A percentile compares a stretch with the other conserved stretches of the same genome.
phyloP scores from a whole-genome alignment of 1,140 invertebrate species.

The Plutomurus gul region DNA sequence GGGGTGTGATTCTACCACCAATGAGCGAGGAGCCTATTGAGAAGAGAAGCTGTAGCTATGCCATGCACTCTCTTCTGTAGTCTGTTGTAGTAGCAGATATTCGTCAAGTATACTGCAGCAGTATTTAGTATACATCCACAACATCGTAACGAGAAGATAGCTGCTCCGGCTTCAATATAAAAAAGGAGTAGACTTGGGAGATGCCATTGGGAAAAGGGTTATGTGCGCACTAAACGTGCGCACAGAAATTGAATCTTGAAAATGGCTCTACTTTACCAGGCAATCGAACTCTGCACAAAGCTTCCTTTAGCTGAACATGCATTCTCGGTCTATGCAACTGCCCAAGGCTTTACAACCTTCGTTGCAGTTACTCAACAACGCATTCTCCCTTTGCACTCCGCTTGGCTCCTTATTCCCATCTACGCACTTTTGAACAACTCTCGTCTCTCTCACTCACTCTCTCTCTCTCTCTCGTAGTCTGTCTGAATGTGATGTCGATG shows the following conservation, averaged over 20 bases:
- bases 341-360: conserved; percentile 20
- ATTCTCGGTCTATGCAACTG: conserved; percentile 14
- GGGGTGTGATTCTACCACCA: too few relatives aligned
- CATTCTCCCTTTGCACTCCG: conserved; percentile 1
- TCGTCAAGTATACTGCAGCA: too few relatives aligned
- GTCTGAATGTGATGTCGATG: too few relatives aligned
- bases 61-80: too few relatives aligned
- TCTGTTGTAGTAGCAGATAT: too few relatives aligned
- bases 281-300: conserved; percentile 31
- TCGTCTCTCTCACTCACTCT: not conserved
- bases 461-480: not conserved
- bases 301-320: conserved; percentile 32
- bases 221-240: not conserved
- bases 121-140: too few relatives aligned
- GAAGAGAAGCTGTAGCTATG: too few relatives aligned
- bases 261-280: conserved; percentile 48
- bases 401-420: not conserved
- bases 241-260: conserved; percentile 18
- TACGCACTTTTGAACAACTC: not conserved
- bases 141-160: too few relatives aligned
- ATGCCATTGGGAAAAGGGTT: conserved; percentile 15
- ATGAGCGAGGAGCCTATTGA: too few relatives aligned
- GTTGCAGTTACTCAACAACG: conserved; percentile 25
- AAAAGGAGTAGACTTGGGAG: too few relatives aligned
- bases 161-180: too few relatives aligned